Evolutionary conservation across 2,888 invertebrate genomes (phyloP).

Genomic region (Laspeyria flexula): DNA sequence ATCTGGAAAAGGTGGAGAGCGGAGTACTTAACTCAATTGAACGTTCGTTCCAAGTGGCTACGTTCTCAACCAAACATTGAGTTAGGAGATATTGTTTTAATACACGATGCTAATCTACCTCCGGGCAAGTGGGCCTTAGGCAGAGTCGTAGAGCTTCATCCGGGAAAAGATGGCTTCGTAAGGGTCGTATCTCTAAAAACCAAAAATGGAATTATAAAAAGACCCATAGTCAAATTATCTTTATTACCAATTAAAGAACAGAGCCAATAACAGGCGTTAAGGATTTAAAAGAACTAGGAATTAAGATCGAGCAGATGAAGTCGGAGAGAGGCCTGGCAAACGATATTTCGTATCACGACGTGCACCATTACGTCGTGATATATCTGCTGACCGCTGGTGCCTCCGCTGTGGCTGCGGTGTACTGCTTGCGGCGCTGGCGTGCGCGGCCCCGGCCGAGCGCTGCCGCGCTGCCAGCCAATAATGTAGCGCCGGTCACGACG

Average conservation of each 20-base stretch:
- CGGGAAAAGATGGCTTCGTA: neutral
- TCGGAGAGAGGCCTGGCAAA: too few species aligned
- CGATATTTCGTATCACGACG: too few species aligned
- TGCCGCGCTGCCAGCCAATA: too few species aligned
- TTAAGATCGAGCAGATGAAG: too few species aligned
- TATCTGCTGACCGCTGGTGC: too few species aligned
- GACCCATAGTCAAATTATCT: neutral
- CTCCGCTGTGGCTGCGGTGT: too few species aligned
- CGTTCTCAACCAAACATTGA: neutral
- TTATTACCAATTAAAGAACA: neutral
- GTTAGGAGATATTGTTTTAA: neutral
- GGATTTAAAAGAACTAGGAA: too few species aligned
- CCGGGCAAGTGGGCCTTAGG: neutral
- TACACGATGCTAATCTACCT: neutral
- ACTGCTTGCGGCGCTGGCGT: too few species aligned
- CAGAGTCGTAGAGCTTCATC: neutral
- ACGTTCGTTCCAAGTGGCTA: neutral
- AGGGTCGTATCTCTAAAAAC: neutral
- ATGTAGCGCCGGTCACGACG: too few species aligned
- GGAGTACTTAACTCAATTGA: neutral
- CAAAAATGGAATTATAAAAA: neutral
- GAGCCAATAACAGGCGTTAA: too few species aligned
- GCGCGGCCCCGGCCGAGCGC: too few species aligned
- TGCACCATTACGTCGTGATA: too few species aligned
- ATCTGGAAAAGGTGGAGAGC: neutral